Conservation (phyloP, 2,888 invertebrate species). For the Eulithis prunata region DNA sequence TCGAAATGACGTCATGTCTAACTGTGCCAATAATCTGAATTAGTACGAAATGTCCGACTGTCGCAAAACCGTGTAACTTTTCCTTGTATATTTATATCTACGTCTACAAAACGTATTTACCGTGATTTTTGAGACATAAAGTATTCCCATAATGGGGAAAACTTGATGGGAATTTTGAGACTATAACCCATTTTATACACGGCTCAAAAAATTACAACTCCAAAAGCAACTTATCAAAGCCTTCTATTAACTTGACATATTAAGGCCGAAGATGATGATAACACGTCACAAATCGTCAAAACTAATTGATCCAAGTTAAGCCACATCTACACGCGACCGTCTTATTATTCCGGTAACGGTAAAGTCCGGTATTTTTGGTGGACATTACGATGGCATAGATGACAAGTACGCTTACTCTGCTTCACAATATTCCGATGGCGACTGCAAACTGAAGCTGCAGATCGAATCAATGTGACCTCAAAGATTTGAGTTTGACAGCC, state of each 20-base stretch:
- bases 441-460: too few species aligned
- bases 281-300: conserved; percentile 17
- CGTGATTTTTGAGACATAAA: too few species aligned
- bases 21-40: conserved; percentile 4
- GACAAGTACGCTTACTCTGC: conserved; percentile 5
- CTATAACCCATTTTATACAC: too few species aligned
- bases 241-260: background rate
- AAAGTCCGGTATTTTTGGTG: conserved; percentile 22
- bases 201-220: background rate
- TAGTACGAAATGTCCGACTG: background rate
- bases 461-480: too few species aligned
- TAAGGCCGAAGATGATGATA: background rate
- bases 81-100: too few species aligned
- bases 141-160: too few species aligned
- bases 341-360: conserved; percentile 28
- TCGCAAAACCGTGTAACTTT: background rate
- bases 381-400: conserved; percentile 18
- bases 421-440: background rate
- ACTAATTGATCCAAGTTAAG: conserved; percentile 18
- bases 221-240: too few species aligned
- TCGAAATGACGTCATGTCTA: background rate
- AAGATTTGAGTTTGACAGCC: too few species aligned
- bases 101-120: too few species aligned
- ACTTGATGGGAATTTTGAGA: too few species aligned
- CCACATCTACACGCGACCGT: conserved; percentile 17